Evolutionary conservation across 37 sponge, comb jelly and placozoan genomes (phyloP).

Genomic region (Diacarnus erythraeanus): DNA sequence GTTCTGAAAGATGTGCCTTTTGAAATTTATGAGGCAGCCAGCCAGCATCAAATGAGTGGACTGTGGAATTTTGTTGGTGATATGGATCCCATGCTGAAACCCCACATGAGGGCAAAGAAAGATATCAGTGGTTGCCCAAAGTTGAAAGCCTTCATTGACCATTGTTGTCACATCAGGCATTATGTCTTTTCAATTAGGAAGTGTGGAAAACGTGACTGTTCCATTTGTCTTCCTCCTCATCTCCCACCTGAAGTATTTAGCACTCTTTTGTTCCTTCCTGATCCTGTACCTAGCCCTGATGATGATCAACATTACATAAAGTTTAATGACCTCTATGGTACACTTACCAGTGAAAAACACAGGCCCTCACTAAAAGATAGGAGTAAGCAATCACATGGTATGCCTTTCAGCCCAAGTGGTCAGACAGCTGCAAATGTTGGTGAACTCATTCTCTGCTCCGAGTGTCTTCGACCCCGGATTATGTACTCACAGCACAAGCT

Average conservation of each 20-base stretch:
- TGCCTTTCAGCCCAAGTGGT: slow-evolving; percentile 16
- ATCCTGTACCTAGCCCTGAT: slow-evolving; percentile 29
- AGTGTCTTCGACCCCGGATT: slow-evolving; percentile 12
- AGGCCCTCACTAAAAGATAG: slow-evolving; percentile 4
- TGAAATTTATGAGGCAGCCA: slow-evolving; percentile 3
- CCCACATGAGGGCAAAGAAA: slow-evolving; percentile 7
- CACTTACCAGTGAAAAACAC: slow-evolving; percentile 12
- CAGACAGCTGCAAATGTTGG: slow-evolving; percentile 25
- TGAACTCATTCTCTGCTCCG: slow-evolving; percentile 16
- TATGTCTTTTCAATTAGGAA: slow-evolving; percentile 47
- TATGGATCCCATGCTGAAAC: slow-evolving; percentile 19
- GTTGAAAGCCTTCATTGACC: slow-evolving; percentile 9
- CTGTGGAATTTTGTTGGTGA: background rate
- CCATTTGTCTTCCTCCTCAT: slow-evolving; percentile 27
- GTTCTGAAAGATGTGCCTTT: slow-evolving; percentile 17
- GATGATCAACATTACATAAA: slow-evolving; percentile 25
- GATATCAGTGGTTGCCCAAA: background rate
- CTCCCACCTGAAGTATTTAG: slow-evolving; percentile 8
- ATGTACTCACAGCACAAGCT: slow-evolving; percentile 28
- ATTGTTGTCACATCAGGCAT: slow-evolving; percentile 34
- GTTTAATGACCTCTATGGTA: slow-evolving; percentile 6
- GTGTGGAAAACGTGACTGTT: slow-evolving; percentile 22
- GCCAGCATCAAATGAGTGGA: slow-evolving; percentile 7
- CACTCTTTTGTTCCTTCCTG: slow-evolving; percentile 9
- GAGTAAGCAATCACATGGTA: background rate